Base-by-base conservation (phyloP, 2,113 vertebrate species). In the Orthonyx spaldingii region DNA sequence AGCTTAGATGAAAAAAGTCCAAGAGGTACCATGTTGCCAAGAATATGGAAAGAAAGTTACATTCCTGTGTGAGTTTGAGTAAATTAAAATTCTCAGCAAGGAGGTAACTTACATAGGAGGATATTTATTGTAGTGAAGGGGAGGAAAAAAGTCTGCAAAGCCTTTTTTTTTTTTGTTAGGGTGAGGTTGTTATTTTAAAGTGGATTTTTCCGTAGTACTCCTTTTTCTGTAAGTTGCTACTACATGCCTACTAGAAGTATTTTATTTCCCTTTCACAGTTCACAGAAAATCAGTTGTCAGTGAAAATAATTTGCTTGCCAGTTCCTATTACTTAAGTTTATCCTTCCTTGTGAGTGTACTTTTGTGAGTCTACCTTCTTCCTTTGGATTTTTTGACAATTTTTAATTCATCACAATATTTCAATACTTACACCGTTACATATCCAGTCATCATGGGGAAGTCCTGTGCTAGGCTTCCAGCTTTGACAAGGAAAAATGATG, bases 1-100 rank as follows among this genome's bases (percentile, higher is more conserved):
- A 15, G n/a, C 82, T 89, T 96, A 91, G 49, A 69, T 79, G 28
- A 84, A 91, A 90, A 96, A 94, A 82, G 65, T 86, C 91, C 60
- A 82, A 85, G 70, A 77, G 76, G 32, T 84, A 90, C 65, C 78
- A 87, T 78, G 41, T 78, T 94, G 77, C 65, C 55, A 84, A 69
- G 93, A 90, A 72, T 37, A 39, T 69, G 75, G 55, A 50, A 90
- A 77, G 47, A 50, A 87, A 71, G 53, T 80, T 79, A 39, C 4
- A 8, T 76, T 63, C 18, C 46, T 59, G 3, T 82, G 39, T 74
- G 21, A 35, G 13, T 85, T 82, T 90, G 7, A 57, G 37, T 92
- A 55, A 57, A 16, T 32, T 26, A 79, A 17, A 61, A 20, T 78
- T 83, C 47, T 74, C 81, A 63, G 14, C n/a, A 84, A 57, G 24